These are phyloP conservation scores for Anguilla anguilla DNA, from an alignment of 2,797 vertebrate genomes.

Conservation along the genomic window DNA sequence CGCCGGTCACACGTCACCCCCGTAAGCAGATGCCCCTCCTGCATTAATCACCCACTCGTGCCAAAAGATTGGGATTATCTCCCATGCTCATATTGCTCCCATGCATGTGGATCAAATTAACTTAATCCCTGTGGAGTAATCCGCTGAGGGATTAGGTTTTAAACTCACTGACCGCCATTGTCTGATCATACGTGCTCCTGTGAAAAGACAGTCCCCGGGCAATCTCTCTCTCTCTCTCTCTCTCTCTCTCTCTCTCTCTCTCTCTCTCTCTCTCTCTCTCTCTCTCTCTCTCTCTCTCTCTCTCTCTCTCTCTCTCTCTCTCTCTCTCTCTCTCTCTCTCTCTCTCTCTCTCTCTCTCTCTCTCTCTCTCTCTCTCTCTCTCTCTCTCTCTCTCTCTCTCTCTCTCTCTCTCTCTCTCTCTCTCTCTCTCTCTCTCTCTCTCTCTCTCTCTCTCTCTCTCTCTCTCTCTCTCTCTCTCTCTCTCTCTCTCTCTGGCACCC, in stretches of 20 bases:
- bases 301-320: background rate
- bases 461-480: background rate
- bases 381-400: background rate
- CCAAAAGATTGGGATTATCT: constrained; percentile 58
- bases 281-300: background rate
- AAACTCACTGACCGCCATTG: background rate
- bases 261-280: background rate
- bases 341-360: background rate
- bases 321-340: background rate
- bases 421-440: background rate
- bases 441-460: background rate
- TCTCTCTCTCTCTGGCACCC: background rate
- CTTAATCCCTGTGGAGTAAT: constrained; percentile 62
- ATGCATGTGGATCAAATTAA: constrained; percentile 66
- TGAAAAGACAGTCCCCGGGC: background rate
- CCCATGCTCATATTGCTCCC: constrained; percentile 52
- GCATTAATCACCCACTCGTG: constrained; percentile 44
- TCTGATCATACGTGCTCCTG: background rate
- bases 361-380: background rate
- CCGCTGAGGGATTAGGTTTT: constrained; percentile 64
- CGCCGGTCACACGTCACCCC: constrained; percentile 24
- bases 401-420: background rate
- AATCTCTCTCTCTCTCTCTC: background rate
- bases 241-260: constrained; percentile 11
- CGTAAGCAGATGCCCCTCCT: constrained; percentile 41